phyloP scores from a whole-genome alignment of 2,888 invertebrate species.

The Tanypteryx hageni region DNA sequence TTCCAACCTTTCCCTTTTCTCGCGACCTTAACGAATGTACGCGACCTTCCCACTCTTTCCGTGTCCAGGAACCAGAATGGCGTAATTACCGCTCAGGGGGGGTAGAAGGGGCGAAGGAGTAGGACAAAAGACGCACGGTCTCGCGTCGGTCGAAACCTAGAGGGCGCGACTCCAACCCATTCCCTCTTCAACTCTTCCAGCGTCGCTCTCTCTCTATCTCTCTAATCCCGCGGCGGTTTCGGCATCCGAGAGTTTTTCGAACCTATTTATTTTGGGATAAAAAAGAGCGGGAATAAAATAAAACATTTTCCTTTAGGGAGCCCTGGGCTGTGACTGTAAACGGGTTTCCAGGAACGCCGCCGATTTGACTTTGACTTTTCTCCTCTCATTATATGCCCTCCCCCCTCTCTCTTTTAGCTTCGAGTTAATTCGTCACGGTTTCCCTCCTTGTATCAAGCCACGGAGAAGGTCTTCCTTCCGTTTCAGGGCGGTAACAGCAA shows the following conservation, averaged over 20 bases:
- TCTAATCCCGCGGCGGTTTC: not conserved
- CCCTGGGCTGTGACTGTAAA: not conserved
- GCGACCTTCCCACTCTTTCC: not conserved
- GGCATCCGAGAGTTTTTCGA: not conserved
- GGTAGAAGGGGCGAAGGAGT: not conserved
- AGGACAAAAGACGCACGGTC: not conserved
- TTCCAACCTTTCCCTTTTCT: too few species aligned
- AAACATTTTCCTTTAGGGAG: not conserved
- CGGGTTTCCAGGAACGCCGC: not conserved
- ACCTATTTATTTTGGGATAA: conserved; percentile 4
- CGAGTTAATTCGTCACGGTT: not conserved
- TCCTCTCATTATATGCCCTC: not conserved
- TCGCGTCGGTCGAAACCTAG: not conserved
- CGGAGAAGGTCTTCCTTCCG: too few species aligned
- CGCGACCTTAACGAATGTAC: not conserved
- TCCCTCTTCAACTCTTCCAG: too few species aligned
- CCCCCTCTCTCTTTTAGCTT: too few species aligned
- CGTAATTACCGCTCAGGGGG: not conserved
- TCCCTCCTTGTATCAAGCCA: not conserved
- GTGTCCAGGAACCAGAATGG: not conserved
- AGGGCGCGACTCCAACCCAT: too few species aligned
- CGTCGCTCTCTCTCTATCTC: not conserved
- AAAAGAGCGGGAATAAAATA: not conserved
- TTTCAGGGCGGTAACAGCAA: too few species aligned
- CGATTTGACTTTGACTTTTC: not conserved